Evolutionary conservation across 2,888 invertebrate species (phyloP).

Genomic region (Clunio marinus): DNA sequence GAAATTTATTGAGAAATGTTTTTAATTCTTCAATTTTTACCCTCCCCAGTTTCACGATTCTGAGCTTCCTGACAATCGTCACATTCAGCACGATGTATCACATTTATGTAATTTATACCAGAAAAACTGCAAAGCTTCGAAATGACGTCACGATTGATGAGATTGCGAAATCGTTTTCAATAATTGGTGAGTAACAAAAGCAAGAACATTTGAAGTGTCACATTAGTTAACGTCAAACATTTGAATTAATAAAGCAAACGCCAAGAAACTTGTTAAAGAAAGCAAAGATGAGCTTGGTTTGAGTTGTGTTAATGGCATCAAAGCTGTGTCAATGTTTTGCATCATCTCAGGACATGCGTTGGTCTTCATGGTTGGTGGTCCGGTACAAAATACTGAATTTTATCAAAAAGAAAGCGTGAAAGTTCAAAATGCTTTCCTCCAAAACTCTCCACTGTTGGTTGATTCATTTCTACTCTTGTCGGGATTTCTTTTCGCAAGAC

Average conservation of each 20-base stretch:
- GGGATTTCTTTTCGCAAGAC: constrained; percentile 64
- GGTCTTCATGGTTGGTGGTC: constrained; percentile 63
- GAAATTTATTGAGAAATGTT: too few relatives aligned
- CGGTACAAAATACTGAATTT: constrained; percentile 62
- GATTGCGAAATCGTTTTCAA: constrained; percentile 46
- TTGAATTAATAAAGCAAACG: constrained; percentile 12
- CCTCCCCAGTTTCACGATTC: constrained; percentile 54
- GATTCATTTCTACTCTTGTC: constrained; percentile 68
- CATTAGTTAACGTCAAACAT: neutral
- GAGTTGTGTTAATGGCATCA: constrained; percentile 63
- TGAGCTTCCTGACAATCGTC: constrained; percentile 52
- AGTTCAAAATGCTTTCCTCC: constrained; percentile 59
- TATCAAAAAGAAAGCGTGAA: constrained; percentile 45
- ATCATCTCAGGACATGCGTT: constrained; percentile 65
- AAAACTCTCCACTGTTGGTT: constrained; percentile 67
- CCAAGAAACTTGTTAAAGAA: constrained; percentile 45
- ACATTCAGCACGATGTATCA: constrained; percentile 55
- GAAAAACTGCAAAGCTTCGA: constrained; percentile 47
- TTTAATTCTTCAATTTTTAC: too few relatives aligned
- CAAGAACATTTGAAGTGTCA: neutral
- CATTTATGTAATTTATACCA: constrained; percentile 47
- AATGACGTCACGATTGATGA: constrained; percentile 43
- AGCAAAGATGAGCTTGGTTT: constrained; percentile 58
- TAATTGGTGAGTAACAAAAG: constrained; percentile 44
- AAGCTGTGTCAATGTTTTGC: constrained; percentile 63